Conservation (phyloP, 2,113 vertebrate species). For the Euleptes europaea region DNA sequence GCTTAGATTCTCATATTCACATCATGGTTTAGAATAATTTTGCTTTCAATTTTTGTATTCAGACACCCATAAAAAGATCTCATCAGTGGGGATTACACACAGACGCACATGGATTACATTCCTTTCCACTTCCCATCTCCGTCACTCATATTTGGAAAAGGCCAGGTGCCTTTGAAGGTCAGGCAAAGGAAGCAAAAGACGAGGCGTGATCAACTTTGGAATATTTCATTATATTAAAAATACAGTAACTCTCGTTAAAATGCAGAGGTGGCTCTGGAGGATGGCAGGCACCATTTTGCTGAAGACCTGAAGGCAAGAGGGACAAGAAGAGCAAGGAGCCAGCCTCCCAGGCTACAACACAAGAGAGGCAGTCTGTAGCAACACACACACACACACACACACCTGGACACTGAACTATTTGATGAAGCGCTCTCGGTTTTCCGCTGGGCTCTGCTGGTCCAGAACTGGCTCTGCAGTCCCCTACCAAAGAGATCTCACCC, state of each 20-base stretch:
- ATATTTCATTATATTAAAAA: background rate
- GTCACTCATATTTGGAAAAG: too few species aligned
- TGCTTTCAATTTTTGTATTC: too few species aligned
- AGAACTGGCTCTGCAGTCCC: background rate
- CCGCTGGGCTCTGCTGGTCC: background rate
- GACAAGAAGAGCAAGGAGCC: background rate
- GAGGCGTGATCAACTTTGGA: background rate
- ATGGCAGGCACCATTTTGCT: background rate
- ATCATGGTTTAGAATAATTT: too few species aligned
- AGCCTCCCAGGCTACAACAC: background rate
- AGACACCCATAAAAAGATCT: too few species aligned
- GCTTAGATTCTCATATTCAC: too few species aligned
- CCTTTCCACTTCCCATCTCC: too few species aligned
- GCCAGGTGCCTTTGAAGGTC: too few species aligned
- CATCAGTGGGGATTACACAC: too few species aligned
- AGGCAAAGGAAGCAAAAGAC: background rate
- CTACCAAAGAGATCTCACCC: background rate
- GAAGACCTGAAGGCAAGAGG: background rate
- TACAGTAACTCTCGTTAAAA: too few species aligned
- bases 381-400: background rate
- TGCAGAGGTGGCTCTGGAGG: too few species aligned
- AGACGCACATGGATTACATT: too few species aligned
- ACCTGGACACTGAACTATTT: fast-evolving
- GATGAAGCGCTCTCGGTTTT: background rate
- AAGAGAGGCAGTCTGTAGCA: background rate